Evolutionary conservation across 2,113 vertebrate species (phyloP).

Genomic region (Oncorhynchus clarkii): DNA sequence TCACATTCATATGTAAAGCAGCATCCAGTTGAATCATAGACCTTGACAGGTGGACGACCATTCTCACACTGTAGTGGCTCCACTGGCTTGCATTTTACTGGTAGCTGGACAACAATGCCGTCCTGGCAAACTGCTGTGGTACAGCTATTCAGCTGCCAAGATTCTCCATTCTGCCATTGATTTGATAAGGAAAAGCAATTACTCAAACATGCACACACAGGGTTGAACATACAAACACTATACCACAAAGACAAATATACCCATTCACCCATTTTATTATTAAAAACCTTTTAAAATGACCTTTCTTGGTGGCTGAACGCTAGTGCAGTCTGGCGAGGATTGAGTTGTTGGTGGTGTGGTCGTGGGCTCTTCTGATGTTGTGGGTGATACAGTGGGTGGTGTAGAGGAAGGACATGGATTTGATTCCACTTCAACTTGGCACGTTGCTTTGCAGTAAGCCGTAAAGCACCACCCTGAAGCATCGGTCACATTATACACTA

Average conservation of each 20-base stretch:
- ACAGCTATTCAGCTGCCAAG: constrained; percentile 76
- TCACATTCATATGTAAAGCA: constrained; percentile 82
- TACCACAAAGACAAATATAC: neutral
- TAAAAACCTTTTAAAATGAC: constrained; percentile 31
- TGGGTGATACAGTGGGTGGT: neutral
- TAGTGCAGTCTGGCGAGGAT: constrained; percentile 45
- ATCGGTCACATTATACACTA: constrained; percentile 71
- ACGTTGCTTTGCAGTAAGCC: constrained; percentile 60
- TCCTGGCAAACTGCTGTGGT: constrained; percentile 75
- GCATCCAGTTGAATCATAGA: constrained; percentile 73
- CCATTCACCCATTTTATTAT: neutral
- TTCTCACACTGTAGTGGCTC: constrained; percentile 73
- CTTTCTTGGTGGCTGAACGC: constrained; percentile 57
- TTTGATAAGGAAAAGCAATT: neutral
- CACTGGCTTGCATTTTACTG: constrained; percentile 53
- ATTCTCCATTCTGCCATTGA: constrained; percentile 73
- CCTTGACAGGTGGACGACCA: constrained; percentile 65
- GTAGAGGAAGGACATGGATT: constrained; percentile 15
- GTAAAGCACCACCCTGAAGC: constrained; percentile 66
- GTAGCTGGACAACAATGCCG: constrained; percentile 53
- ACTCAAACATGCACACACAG: neutral
- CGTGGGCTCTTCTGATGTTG: neutral
- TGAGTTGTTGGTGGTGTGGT: constrained; percentile 9
- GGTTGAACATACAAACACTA: neutral
- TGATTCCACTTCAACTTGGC: constrained; percentile 56